A percentile compares a stretch with the other conserved stretches of the same genome.
Evolutionary conservation across 2,113 vertebrate species (phyloP).

Genomic region (Suncus etruscus): DNA sequence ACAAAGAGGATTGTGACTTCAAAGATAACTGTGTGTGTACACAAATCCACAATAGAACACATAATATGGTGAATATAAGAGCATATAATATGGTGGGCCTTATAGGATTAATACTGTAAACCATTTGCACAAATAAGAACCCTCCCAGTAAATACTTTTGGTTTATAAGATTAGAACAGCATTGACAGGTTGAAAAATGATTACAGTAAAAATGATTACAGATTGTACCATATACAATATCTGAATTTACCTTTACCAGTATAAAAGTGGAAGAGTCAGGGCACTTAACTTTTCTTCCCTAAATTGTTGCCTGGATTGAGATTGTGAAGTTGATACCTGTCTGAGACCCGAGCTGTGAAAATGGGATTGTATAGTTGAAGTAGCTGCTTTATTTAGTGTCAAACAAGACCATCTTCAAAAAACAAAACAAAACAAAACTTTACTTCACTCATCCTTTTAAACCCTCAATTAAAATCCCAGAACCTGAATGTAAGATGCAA

Average conservation of each 20-base stretch:
- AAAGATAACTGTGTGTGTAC: neutral
- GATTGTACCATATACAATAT: neutral
- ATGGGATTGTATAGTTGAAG: neutral
- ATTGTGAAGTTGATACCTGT: neutral
- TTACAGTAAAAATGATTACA: neutral
- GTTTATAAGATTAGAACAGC: neutral
- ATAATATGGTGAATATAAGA: no score
- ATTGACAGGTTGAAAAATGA: neutral
- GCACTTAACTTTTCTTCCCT: neutral
- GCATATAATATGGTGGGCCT: neutral
- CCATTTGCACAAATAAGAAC: neutral
- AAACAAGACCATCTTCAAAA: no score
- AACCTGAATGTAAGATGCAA: neutral
- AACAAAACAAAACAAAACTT: no score
- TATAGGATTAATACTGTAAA: neutral
- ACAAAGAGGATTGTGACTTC: neutral
- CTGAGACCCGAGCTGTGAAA: conserved; percentile 1
- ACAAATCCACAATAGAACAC: neutral
- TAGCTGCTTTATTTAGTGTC: no score
- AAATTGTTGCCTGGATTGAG: neutral
- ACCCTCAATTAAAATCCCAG: no score
- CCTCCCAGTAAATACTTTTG: neutral
- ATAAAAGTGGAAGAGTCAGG: no score
- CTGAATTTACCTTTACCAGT: neutral
- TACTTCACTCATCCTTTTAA: neutral